These are phyloP conservation scores for Acestrorhynchus altus DNA, from an alignment of 2,797 vertebrate genomes.

Conservation along the genomic window DNA sequence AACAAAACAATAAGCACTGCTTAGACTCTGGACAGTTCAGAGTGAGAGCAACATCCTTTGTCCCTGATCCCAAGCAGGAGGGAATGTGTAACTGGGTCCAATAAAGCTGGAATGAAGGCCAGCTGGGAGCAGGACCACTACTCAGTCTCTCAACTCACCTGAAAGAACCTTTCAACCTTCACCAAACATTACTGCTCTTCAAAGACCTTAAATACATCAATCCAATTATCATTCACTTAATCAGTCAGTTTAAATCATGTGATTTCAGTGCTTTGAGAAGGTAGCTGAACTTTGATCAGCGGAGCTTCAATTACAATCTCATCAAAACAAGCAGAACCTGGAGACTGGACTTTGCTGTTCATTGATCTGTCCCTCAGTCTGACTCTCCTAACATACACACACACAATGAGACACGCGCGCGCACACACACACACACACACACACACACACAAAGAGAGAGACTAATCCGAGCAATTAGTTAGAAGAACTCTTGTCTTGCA, in stretches of 20 bases:
- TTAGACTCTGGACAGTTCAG: background rate
- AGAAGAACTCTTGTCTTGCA: slow-evolving; percentile 26
- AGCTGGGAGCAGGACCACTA: background rate
- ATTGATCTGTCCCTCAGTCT: slow-evolving; percentile 10
- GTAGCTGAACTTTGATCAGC: background rate
- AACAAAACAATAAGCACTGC: background rate
- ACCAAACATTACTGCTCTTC: background rate
- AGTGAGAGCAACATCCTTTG: background rate
- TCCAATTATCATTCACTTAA: background rate
- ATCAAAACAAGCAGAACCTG: background rate
- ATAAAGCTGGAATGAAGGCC: background rate
- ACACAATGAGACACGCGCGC: too few relatives aligned
- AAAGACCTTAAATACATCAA: background rate
- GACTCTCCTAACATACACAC: background rate
- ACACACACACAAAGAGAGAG: slow-evolving; percentile 3
- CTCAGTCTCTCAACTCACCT: background rate
- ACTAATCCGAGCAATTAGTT: slow-evolving; percentile 30
- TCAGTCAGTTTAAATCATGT: slow-evolving; percentile 9
- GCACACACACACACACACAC: background rate
- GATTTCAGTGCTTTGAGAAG: slow-evolving; percentile 7
- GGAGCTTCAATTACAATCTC: slow-evolving; percentile 21
- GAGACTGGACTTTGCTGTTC: background rate
- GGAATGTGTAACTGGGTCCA: background rate
- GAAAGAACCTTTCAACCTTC: background rate
- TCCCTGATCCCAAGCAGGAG: background rate